A percentile compares a stretch with the other conserved stretches of the same genome.
Conservation (phyloP, 37 sponge, comb jelly and placozoan genomes). For the Theonella swinhoei region DNA sequence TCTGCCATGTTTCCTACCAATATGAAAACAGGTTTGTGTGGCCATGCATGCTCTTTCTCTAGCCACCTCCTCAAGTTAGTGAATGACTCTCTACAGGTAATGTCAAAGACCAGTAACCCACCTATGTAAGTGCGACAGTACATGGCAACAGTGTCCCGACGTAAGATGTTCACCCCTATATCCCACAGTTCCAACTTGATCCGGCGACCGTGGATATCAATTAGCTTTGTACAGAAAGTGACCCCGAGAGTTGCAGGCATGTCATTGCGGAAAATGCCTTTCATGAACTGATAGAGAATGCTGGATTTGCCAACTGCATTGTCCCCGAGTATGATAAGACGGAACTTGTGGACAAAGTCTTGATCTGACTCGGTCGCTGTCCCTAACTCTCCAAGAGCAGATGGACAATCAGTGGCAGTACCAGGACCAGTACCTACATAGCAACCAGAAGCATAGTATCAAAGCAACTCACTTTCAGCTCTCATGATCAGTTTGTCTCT, state of each 20-base stretch:
- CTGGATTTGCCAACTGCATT: conserved; percentile 92
- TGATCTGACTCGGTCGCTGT: conserved; percentile 18
- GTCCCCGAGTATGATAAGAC: conserved; percentile 89
- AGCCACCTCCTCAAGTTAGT: conserved; percentile 67
- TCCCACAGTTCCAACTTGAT: conserved; percentile 96
- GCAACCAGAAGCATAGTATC: too few species aligned
- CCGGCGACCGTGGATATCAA: conserved; percentile 56
- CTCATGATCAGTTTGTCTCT: too few species aligned
- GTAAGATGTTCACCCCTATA: conserved; percentile 91
- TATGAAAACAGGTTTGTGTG: conserved; percentile 73
- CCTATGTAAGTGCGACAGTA: conserved; percentile 91
- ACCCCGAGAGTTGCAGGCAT: conserved; percentile 89
- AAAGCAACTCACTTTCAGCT: too few species aligned
- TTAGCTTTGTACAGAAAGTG: conserved; percentile 84
- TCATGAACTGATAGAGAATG: conserved; percentile 81
- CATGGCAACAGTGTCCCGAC: conserved; percentile 84
- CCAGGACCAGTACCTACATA: too few species aligned
- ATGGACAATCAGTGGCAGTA: too few species aligned
- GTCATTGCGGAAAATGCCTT: conserved; percentile 59
- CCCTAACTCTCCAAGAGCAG: too few species aligned
- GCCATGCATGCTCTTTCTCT: conserved; percentile 77
- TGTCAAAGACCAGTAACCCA: conserved; percentile 88
- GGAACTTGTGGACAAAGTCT: conserved; percentile 79
- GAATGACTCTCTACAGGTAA: conserved; percentile 76
- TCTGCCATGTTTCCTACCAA: conserved; percentile 87